These are phyloP conservation scores for Watsonalla cultraria DNA, from an alignment of 2,888 invertebrate genomes.

Conservation along the genomic window DNA sequence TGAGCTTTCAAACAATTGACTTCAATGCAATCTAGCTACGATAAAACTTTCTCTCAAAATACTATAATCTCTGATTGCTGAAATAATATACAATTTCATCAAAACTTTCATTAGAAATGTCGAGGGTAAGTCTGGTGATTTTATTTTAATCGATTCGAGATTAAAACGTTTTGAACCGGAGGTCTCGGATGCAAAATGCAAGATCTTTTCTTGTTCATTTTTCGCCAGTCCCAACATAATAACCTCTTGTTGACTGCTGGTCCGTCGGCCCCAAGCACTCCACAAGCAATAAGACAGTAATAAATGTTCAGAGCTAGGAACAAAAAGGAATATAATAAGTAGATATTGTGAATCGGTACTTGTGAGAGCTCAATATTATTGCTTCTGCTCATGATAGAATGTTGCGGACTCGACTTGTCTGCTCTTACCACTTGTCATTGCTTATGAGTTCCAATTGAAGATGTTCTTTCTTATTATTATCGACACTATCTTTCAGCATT, in stretches of 20 bases:
- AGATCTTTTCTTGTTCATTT: conserved; percentile 67
- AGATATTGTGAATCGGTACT: conserved; percentile 67
- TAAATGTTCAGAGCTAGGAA: conserved; percentile 72
- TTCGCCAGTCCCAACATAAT: conserved; percentile 73
- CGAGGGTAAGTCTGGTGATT: conserved; percentile 8
- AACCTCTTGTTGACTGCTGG: conserved; percentile 70
- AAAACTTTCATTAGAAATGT: neutral
- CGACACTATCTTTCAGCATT: conserved; percentile 17
- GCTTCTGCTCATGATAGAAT: conserved; percentile 39
- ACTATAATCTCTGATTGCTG: too few relatives aligned
- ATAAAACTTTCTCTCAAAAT: neutral
- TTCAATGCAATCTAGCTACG: too few relatives aligned
- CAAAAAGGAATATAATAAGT: conserved; percentile 70
- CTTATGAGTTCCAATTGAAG: conserved; percentile 33
- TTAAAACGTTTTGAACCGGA: conserved; percentile 30
- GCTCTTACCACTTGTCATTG: conserved; percentile 34
- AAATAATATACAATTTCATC: neutral
- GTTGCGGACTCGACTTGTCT: conserved; percentile 37
- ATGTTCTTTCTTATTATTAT: conserved; percentile 26
- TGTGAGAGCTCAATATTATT: conserved; percentile 63
- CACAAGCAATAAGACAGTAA: conserved; percentile 76
- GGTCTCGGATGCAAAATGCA: conserved; percentile 51
- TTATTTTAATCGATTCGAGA: conserved; percentile 25
- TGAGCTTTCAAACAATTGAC: neutral
- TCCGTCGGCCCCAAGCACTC: conserved; percentile 62